These are phyloP conservation scores for Antheraea assamensis DNA, from an alignment of 2,888 invertebrate species.

Conservation along the genomic window DNA sequence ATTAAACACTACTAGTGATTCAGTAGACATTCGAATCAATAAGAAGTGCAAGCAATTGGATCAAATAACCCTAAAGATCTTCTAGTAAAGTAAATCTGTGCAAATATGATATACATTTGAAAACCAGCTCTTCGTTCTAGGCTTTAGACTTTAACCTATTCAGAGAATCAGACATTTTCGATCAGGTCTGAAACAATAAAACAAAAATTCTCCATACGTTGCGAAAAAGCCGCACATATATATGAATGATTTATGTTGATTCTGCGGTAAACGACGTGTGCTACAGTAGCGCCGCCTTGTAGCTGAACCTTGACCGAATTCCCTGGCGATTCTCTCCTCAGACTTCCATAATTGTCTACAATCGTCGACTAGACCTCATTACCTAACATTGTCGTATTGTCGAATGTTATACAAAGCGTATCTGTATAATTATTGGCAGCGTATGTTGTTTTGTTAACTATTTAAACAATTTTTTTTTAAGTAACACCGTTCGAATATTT, in stretches of 20 bases:
- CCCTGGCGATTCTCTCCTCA: slow-evolving; percentile 36
- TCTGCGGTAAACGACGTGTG: background rate
- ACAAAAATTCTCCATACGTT: background rate
- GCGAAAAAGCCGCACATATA: background rate
- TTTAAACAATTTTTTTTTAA: background rate
- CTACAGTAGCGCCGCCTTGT: slow-evolving; percentile 24
- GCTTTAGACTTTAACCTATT: background rate
- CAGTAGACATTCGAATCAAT: too few species aligned
- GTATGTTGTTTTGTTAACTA: background rate
- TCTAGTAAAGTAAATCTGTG: too few species aligned
- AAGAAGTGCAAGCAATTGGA: too few species aligned
- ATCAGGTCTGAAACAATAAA: background rate
- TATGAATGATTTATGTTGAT: background rate
- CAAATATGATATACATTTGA: background rate
- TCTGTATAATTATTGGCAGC: background rate
- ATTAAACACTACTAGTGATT: too few species aligned
- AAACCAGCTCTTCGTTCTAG: background rate
- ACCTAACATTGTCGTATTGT: slow-evolving; percentile 40
- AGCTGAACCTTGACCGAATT: slow-evolving; percentile 51
- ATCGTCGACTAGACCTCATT: slow-evolving; percentile 26
- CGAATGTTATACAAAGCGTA: slow-evolving; percentile 26
- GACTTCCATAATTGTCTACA: slow-evolving; percentile 46
- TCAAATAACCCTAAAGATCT: too few species aligned
- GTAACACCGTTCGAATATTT: background rate
- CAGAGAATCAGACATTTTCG: background rate